Evolutionary conservation across 2,888 invertebrate species (phyloP).

Genomic region (Macrophya alboannulata): DNA sequence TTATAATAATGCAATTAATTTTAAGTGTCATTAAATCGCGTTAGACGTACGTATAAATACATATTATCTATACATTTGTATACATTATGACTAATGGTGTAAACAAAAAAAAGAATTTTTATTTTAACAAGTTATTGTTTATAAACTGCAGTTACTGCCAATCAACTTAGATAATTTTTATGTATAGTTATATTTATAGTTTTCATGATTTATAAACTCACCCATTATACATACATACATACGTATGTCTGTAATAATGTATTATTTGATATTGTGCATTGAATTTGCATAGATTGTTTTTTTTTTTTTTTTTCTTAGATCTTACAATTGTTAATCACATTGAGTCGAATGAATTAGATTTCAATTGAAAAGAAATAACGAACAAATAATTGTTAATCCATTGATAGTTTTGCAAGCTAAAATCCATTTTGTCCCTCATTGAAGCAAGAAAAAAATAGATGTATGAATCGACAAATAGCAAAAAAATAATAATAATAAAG

Average conservation of each 20-base stretch:
- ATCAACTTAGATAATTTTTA: constrained; percentile 14
- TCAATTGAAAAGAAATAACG: background rate
- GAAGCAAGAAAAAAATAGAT: background rate
- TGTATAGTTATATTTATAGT: constrained; percentile 41
- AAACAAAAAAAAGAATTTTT: background rate
- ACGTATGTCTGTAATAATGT: constrained; percentile 15
- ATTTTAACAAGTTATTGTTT: constrained; percentile 41
- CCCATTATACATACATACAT: no score
- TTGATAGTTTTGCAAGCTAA: constrained; percentile 8
- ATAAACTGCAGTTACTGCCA: constrained; percentile 15
- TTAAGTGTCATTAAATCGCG: constrained; percentile 42
- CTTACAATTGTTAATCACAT: background rate
- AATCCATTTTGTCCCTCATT: background rate
- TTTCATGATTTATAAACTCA: constrained; percentile 16
- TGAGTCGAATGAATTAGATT: constrained; percentile 16
- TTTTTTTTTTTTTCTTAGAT: no score
- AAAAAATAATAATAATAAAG: background rate
- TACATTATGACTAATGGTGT: constrained; percentile 20
- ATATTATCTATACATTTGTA: background rate
- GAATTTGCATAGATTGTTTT: background rate
- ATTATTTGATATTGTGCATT: constrained; percentile 17
- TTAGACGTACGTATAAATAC: constrained; percentile 4
- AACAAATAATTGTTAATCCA: background rate
- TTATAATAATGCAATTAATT: constrained; percentile 39
- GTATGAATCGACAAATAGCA: background rate